These are phyloP conservation scores for Lindbergichthys nudifrons DNA, from an alignment of 2,797 vertebrate species.

Conservation along the genomic window DNA sequence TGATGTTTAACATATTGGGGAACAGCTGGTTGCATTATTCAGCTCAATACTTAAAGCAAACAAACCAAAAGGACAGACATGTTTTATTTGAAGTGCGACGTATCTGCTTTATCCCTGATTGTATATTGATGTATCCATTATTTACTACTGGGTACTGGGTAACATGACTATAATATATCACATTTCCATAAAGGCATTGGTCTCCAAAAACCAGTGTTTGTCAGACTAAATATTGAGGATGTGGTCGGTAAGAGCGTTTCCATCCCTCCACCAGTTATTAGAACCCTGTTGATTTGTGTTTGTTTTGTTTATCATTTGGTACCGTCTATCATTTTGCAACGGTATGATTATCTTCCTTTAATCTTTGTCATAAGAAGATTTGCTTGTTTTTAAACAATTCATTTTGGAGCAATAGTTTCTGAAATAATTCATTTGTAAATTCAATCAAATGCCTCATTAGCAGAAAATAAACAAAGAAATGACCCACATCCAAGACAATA, in stretches of 20 bases:
- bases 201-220: neutral
- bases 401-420: constrained; percentile 19
- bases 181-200: neutral
- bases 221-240: neutral
- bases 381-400: constrained; percentile 27
- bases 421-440: constrained; percentile 51
- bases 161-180: neutral
- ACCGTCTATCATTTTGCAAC: constrained; percentile 17
- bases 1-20: neutral
- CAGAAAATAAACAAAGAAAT: constrained; percentile 43
- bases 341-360: constrained; percentile 19
- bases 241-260: neutral
- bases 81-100: neutral
- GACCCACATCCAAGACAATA: constrained; percentile 15
- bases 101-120: neutral
- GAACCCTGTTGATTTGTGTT: constrained; percentile 1
- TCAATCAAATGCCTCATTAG: constrained; percentile 54
- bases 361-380: constrained; percentile 25
- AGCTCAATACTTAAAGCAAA: neutral
- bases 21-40: neutral
- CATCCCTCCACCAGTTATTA: constrained; percentile 1
- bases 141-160: neutral
- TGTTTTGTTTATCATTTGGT: constrained; percentile 22
- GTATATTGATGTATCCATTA: neutral
- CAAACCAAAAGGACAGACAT: neutral